phyloP scores from a whole-genome alignment of 2,113 vertebrate genomes.

The Myiozetetes cayanensis region DNA sequence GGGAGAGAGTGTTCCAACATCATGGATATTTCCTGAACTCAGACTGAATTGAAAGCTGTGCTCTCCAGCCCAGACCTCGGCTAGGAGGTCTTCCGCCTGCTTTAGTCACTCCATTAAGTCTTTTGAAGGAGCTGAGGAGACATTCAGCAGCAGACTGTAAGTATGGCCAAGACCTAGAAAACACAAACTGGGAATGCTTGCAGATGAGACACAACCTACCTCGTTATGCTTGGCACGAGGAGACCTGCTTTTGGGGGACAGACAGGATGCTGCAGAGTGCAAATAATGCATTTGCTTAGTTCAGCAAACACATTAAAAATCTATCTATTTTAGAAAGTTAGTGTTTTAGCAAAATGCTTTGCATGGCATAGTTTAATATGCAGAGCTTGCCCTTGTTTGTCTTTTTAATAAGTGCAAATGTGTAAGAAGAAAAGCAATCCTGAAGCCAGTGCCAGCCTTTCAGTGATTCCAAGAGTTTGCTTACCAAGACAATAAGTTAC shows the following conservation, averaged over 20 bases:
- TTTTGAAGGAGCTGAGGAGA: background rate
- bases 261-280: background rate
- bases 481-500: constrained; percentile 26
- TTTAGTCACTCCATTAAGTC: background rate
- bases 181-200: background rate
- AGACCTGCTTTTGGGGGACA: background rate
- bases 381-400: background rate
- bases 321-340: background rate
- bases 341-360: background rate
- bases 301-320: background rate
- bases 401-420: background rate
- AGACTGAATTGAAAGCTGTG: background rate
- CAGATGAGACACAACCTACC: background rate
- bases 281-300: background rate
- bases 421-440: constrained; percentile 36
- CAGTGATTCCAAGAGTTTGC: constrained; percentile 40
- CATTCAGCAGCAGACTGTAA: background rate
- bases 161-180: background rate
- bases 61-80: fast-evolving
- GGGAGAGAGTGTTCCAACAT: background rate
- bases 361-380: background rate
- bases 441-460: constrained; percentile 33
- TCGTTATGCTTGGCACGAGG: background rate
- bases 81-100: background rate
- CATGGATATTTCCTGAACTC: background rate